phyloP scores from a whole-genome alignment of 1,140 invertebrate genomes.

The Drosophila sp. region DNA sequence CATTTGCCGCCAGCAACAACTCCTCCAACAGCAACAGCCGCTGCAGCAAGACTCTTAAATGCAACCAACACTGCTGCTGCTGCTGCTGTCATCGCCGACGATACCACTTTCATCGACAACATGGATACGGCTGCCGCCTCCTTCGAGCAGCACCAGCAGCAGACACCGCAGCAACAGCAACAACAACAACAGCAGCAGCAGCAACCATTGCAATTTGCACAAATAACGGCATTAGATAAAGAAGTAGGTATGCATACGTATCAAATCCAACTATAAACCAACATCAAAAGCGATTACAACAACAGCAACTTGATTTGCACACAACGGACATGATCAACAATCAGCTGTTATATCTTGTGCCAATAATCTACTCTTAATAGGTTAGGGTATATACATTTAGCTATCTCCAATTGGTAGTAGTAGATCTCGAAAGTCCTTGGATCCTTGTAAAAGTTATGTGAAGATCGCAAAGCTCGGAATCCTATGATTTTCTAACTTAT shows the following conservation, averaged over 20 bases:
- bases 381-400: too few relatives aligned
- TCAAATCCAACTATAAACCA: slow-evolving; percentile 13
- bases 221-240: slow-evolving; percentile 79
- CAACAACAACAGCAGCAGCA: slow-evolving; percentile 34
- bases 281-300: slow-evolving; percentile 30
- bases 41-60: slow-evolving; percentile 51
- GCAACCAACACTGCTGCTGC: slow-evolving; percentile 39
- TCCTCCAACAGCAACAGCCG: slow-evolving; percentile 37
- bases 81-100: background rate
- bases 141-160: slow-evolving; percentile 52
- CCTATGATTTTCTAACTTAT: too few relatives aligned
- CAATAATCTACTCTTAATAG: background rate
- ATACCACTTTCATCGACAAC: slow-evolving; percentile 66
- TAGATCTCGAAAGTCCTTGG: too few relatives aligned
- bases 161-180: slow-evolving; percentile 25
- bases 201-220: slow-evolving; percentile 62
- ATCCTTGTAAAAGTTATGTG: too few relatives aligned
- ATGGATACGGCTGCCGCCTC: slow-evolving; percentile 31
- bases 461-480: too few relatives aligned
- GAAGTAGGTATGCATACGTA: slow-evolving; percentile 81
- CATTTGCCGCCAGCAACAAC: slow-evolving; percentile 42
- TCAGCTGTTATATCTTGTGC: slow-evolving; percentile 32
- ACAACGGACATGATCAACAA: slow-evolving; percentile 21
- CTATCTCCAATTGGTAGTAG: too few relatives aligned
- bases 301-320: slow-evolving; percentile 11